Evolutionary conservation across 2,797 vertebrate genomes (phyloP), one percentile per base, ranked within the genome.

Genomic region (Hydrocynus forskahlii): DNA sequence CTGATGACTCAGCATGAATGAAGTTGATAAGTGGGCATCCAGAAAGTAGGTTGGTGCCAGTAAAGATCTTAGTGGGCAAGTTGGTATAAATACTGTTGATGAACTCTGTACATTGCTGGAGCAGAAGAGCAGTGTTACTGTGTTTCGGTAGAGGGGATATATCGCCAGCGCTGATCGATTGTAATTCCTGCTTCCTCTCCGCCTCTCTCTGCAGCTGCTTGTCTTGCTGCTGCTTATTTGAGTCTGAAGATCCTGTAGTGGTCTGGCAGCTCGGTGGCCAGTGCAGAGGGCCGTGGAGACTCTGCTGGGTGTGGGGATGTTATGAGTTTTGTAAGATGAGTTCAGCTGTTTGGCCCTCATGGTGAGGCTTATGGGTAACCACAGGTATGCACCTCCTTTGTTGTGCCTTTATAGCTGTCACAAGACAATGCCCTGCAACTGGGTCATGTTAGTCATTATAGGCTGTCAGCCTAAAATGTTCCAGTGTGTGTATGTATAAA

Each of bases 181-280:
- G 35, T 35, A 35, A 35, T 35, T 35, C 35, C 14, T 52, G 50
- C 50, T 52, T 19, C 16, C 52, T 55, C 4, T 35, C 35, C 35
- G 52, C 1, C 52, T 19, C 16, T 55, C 16, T 19, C 52, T 55
- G 52, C 52, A 54, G 17, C 60, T 50, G 23, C 17, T 21, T 76
- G 75, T 13, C 13, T 69, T 29, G 50, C 1, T 48, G 67, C 45
- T 69, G 43, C 43, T 50, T 25, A 2, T 69, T 50, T 50, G 43
- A 69, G 67, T 13, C 43, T 40, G 45, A 68, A 68, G 38, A 19
- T n/a, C 66, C n/a, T 8, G 38, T n/a, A 45, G 66, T 68, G 66
- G 66, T 68, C 45, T 69, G 67, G 67, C 9, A 66, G 21, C 21
- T 4, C 14, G 1, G 43, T 50, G 68, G 10, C 5, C 2, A 25